Conservation (phyloP, 2,113 vertebrate species). For the Laticauda colubrina region DNA sequence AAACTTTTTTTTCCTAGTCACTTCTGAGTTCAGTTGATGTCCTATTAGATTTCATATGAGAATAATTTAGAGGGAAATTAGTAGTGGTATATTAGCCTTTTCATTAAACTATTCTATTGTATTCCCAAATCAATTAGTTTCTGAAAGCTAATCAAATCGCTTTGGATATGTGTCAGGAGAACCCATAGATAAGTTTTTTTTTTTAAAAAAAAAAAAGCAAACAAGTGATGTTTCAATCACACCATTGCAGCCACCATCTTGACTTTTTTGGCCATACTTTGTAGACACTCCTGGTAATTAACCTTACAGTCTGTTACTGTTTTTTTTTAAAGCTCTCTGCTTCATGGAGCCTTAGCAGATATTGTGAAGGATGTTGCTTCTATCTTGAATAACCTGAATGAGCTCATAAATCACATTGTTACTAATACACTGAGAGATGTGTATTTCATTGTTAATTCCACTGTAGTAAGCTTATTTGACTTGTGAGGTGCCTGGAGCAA, state of each 20-base stretch:
- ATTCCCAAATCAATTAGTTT: background rate
- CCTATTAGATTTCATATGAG: background rate
- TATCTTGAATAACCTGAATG: background rate
- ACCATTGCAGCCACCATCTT: background rate
- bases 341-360: background rate
- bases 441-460: background rate
- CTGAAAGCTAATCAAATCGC: background rate
- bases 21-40: background rate
- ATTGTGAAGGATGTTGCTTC: background rate
- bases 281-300: background rate
- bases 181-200: background rate
- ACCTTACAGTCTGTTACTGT: background rate
- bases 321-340: background rate
- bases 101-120: background rate
- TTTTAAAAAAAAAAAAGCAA: background rate
- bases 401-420: background rate
- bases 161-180: background rate
- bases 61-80: background rate
- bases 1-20: background rate
- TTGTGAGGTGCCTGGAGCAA: background rate
- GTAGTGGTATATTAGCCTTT: background rate
- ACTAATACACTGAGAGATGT: background rate
- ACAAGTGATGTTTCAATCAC: background rate
- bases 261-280: background rate
- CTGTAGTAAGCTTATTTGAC: background rate